These are phyloP conservation scores for Atlantisia rogersi DNA, from an alignment of 2,113 vertebrate species.

Conservation along the genomic window DNA sequence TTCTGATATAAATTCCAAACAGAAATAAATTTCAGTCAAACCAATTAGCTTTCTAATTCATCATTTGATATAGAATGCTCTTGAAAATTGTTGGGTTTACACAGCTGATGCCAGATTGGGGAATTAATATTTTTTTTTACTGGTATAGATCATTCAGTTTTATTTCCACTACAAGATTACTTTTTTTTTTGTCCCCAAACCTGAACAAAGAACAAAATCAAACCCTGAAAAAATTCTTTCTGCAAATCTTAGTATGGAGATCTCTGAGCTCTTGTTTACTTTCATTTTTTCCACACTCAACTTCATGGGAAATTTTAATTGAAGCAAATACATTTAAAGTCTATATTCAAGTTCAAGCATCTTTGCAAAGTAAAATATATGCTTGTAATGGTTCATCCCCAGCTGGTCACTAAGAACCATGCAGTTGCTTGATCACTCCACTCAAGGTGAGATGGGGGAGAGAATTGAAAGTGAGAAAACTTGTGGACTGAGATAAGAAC, in stretches of 20 bases:
- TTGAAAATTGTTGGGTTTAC: neutral
- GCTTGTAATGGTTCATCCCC: no score
- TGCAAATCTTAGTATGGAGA: neutral
- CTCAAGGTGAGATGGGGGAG: no score
- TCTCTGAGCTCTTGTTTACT: neutral
- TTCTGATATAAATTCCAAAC: neutral
- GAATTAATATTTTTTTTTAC: neutral
- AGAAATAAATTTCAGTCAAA: neutral
- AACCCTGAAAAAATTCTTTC: neutral
- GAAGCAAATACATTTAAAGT: neutral
- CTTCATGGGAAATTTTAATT: neutral
- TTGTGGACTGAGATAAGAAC: no score
- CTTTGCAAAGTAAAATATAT: neutral
- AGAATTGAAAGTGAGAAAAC: no score
- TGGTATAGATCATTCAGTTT: neutral
- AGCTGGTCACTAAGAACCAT: no score
- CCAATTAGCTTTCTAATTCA: neutral
- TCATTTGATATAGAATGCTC: neutral
- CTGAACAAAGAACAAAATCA: fast-evolving
- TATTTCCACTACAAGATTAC: neutral
- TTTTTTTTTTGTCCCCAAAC: neutral
- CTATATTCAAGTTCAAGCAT: neutral
- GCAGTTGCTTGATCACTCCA: no score
- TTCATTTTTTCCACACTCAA: neutral
- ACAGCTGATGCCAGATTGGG: neutral